Base-by-base conservation (phyloP, 2,113 vertebrate genomes). In the Bos javanicus region DNA sequence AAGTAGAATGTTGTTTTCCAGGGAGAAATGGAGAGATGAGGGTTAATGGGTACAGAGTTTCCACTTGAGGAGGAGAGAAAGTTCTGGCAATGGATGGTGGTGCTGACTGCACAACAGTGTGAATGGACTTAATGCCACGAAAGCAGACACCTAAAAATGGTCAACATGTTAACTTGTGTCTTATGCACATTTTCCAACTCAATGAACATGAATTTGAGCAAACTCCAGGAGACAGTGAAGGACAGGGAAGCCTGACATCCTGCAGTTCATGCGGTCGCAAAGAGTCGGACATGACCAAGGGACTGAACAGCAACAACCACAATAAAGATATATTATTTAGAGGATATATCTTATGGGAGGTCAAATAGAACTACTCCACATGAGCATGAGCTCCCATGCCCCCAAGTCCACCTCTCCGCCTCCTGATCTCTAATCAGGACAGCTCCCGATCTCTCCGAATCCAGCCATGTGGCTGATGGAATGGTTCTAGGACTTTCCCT, bases 221-320 rank as follows among this genome's bases (percentile, higher is more conserved):
- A 43, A 76, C 71, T 76, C 39, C 39, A 76, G 71, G 71, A 76
- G 71, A 43, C 26, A 39, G 71, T 76, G 71, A 76, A 76, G 36
- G 39, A 76, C 23, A 26, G 39, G 71, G 71, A 43, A 26, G 39
- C 12, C 39, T 76, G 71, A 12, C 39, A 43, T 43, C 36, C 71
- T 26, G 21, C 23, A 26, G 71, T 43, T 43, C 71, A 76, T 15
- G 39, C 23, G 23, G 39, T 43, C 3, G 2, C 23, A 76, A 76
- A 43, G 23, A 76, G 71, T 26, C 3, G 1, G 23, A 43, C 21
- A 43, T 0, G 2, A 76, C 23, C 23, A 0, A 43, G 21, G 1
- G 0, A 76, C 39, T 76, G 71, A 76, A 13, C 11, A 74, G 21
- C 12, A 76, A 26, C 12, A 43, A 43, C 71, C 39, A 76, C 12